Percentiles rank a stretch among this genome's conserved stretches.
Conservation (phyloP, 2,797 vertebrate species). For the Parauchenoglanis punctatus region DNA sequence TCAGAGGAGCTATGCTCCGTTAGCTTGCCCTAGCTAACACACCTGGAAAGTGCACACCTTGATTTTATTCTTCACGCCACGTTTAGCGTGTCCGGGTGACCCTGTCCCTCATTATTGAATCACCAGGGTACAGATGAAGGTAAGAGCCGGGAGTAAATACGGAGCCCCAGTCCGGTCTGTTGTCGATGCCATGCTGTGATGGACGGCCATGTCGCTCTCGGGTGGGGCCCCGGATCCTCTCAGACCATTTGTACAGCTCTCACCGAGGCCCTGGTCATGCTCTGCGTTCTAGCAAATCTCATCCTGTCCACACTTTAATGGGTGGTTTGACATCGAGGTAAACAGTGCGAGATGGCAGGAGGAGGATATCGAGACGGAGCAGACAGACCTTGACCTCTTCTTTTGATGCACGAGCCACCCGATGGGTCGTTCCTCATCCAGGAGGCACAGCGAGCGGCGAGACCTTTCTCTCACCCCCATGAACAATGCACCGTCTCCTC, state of each 20-base stretch:
- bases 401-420: constrained; percentile 7
- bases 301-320: constrained; percentile 66
- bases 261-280: constrained; percentile 39
- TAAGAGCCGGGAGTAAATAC: constrained; percentile 20
- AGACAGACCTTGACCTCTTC: constrained; percentile 64
- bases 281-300: constrained; percentile 66
- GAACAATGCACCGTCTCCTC: not conserved
- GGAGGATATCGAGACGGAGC: constrained; percentile 50
- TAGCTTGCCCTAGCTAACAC: constrained; percentile 61
- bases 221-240: not conserved
- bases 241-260: constrained; percentile 43
- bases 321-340: constrained; percentile 62
- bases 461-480: constrained; percentile 45
- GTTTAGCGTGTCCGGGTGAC: constrained; percentile 40
- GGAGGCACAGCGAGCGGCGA: constrained; percentile 6
- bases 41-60: constrained; percentile 68
- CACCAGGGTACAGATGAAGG: not conserved
- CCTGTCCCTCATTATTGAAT: not conserved
- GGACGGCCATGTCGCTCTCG: not conserved
- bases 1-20: constrained; percentile 65
- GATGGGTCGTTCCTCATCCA: constrained; percentile 39
- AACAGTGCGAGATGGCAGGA: constrained; percentile 58
- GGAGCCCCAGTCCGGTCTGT: constrained; percentile 52
- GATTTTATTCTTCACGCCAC: constrained; percentile 61
- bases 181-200: constrained; percentile 5